phyloP scores from a whole-genome alignment of 2,797 vertebrate genomes.

The Anguilla anguilla region DNA sequence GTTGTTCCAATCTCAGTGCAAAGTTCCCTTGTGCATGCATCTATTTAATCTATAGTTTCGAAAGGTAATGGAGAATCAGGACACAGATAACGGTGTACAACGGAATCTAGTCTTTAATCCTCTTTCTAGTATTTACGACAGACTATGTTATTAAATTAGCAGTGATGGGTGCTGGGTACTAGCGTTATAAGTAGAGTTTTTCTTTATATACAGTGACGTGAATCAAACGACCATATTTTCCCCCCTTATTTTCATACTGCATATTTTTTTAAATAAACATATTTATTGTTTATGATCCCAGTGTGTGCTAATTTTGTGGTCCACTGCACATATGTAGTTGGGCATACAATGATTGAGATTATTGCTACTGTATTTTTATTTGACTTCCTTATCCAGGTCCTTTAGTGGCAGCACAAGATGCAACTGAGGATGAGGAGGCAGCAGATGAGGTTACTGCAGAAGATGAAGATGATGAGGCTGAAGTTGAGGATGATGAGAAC shows the following conservation, averaged over 20 bases:
- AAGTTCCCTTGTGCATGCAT: background rate
- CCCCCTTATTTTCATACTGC: no score
- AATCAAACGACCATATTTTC: no score
- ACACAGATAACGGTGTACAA: background rate
- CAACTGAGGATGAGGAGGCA: constrained; percentile 93
- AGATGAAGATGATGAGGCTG: constrained; percentile 96
- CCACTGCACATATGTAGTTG: background rate
- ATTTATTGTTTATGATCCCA: background rate
- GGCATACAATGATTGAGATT: background rate
- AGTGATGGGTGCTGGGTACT: background rate
- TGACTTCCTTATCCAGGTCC: constrained; percentile 59
- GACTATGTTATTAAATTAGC: background rate
- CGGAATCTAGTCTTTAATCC: background rate
- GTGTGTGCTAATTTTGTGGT: background rate
- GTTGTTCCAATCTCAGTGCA: background rate
- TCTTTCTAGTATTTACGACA: background rate
- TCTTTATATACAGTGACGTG: no score
- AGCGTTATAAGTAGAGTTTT: background rate
- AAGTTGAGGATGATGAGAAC: constrained; percentile 95
- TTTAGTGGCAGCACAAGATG: constrained; percentile 82
- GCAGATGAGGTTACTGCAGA: constrained; percentile 88
- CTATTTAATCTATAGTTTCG: background rate
- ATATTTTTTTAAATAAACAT: no score
- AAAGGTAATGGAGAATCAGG: background rate
- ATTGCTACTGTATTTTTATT: background rate